These are phyloP conservation scores for Dicaeum eximium DNA, from an alignment of 2,113 vertebrate species.

Conservation along the genomic window DNA sequence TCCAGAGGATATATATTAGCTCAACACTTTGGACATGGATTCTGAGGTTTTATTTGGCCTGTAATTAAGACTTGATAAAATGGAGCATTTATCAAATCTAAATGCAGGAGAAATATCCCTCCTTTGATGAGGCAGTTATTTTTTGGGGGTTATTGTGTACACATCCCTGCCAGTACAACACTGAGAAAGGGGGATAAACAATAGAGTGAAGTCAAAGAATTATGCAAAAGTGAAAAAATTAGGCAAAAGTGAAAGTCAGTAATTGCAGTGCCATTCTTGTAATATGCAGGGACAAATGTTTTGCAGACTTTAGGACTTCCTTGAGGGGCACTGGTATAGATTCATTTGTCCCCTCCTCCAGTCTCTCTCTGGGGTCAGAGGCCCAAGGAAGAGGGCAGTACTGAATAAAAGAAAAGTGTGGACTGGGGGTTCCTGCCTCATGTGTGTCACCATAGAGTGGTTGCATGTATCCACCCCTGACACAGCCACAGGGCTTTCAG, in stretches of 20 bases:
- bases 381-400: not conserved
- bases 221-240: not conserved
- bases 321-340: not conserved
- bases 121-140: not conserved
- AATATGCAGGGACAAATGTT: not conserved
- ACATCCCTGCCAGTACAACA: not conserved
- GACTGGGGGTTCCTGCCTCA: rapidly evolving
- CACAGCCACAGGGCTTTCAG: not conserved
- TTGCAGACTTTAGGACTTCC: not conserved
- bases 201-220: not conserved
- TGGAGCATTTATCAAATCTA: not conserved
- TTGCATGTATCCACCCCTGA: not conserved
- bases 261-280: not conserved
- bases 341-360: not conserved
- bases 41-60: not conserved
- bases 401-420: not conserved
- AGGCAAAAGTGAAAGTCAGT: not conserved
- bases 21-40: not conserved
- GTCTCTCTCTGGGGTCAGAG: not conserved
- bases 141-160: not conserved
- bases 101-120: not conserved
- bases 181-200: not conserved
- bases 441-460: too few species aligned
- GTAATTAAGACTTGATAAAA: not conserved
- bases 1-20: not conserved